Evolutionary conservation across 2,797 vertebrate species (phyloP), one percentile per base, ranked within the genome.

Genomic region (Xenops minutus): DNA sequence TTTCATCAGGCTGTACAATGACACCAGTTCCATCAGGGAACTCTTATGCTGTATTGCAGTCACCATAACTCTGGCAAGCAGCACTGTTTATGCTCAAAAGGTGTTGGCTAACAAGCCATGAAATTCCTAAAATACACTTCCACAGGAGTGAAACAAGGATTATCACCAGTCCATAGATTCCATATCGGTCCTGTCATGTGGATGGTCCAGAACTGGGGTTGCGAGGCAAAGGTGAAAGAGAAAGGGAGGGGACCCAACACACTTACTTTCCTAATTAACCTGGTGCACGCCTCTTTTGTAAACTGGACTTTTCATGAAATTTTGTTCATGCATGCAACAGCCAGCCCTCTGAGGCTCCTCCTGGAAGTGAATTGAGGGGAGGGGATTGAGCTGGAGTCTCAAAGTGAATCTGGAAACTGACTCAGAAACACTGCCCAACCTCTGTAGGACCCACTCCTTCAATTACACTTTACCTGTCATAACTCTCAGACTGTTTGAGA

Each of bases 141-240:
- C 41, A 36, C 14, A 56, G 43, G 54, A 41, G 41, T 58, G 71
- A 30, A 81, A 32, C 30, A 48, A 54, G 74, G 21, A 30, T 73
- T 59, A 59, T 59, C 10, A 41, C 14, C 14, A 61, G 30, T 46
- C 37, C 18, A 16, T 46, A 66, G 52, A 52, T 39, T n/a, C 24
- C 21, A 59, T n/a, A 13, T 46, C 67, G 61, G 30, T 81, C 44
- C n/a, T 54, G 46, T 39, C 0, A 0, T 4, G 3, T 7, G 21
- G 17, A 34, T 59, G 4, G 16, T 58, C 44, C 1, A 3, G n/a
- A 80, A n/a, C 29, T 80, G 37, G 61, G 30, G 29, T 13, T 74
- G 21, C 6, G 17, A 67, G 39, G 66, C 34, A 67, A 59, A 66
- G 44, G 58, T 19, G 37, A 44, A 58, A 73, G 29, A 44, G 52